A percentile compares a stretch with the other conserved stretches of the same genome.
phyloP scores from a whole-genome alignment of 2,113 vertebrate genomes.

The Spilogale gracilis region DNA sequence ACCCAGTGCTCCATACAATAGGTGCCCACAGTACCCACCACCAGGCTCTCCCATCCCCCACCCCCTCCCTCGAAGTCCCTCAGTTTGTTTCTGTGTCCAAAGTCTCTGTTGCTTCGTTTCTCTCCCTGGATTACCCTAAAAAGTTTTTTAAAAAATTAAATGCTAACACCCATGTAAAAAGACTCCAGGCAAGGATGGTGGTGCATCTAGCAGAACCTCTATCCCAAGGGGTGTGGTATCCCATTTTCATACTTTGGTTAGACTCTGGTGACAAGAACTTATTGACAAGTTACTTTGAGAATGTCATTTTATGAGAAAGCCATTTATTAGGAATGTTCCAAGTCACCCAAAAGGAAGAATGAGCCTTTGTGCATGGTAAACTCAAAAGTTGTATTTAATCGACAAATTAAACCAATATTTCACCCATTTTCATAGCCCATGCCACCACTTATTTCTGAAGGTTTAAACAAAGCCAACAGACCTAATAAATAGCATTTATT shows the following conservation, averaged over 20 bases:
- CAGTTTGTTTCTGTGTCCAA: no score
- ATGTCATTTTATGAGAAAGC: not conserved
- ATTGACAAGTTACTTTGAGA: not conserved
- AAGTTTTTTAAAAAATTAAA: not conserved
- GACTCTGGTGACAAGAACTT: not conserved
- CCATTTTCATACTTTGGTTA: not conserved
- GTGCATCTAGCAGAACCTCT: slow-evolving; percentile 4
- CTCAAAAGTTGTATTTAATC: not conserved
- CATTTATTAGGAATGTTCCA: not conserved
- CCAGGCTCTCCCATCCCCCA: no score
- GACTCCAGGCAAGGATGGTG: slow-evolving; percentile 65
- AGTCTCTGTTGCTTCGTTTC: no score
- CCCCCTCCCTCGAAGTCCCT: no score
- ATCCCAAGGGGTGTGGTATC: not conserved
- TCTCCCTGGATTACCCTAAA: no score
- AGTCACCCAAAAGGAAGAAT: not conserved
- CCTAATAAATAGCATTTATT: not conserved
- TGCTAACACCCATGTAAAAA: slow-evolving; percentile 88
- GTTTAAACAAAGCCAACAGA: not conserved
- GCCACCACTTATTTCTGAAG: not conserved
- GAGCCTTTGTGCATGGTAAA: not conserved
- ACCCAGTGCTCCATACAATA: no score
- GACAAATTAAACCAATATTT: slow-evolving; percentile 27
- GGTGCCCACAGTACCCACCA: no score
- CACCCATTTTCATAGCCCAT: not conserved